phyloP scores from a whole-genome alignment of 2,888 invertebrate genomes.

The Himalopsyche japonica region DNA sequence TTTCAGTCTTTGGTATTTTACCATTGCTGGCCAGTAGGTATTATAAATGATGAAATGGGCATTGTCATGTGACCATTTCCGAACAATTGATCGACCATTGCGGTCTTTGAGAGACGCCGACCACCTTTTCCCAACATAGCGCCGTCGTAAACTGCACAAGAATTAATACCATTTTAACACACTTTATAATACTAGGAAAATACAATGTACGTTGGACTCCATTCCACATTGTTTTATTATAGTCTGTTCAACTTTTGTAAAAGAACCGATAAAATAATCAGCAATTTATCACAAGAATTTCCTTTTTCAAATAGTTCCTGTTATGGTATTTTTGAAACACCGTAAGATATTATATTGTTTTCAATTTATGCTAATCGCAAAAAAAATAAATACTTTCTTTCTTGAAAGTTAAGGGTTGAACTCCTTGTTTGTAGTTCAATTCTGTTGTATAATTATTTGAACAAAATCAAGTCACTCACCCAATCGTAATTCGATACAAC shows the following conservation, averaged over 20 bases:
- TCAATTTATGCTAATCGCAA: too few species aligned
- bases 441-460: too few species aligned
- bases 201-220: not conserved
- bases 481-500: too few species aligned
- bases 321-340: not conserved
- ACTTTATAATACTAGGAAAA: not conserved
- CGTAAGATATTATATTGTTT: too few species aligned
- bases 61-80: not conserved
- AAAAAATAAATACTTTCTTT: too few species aligned
- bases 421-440: too few species aligned
- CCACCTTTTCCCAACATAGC: not conserved
- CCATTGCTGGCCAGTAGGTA: not conserved
- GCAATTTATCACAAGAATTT: not conserved
- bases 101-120: constrained; percentile 12
- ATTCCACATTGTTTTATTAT: not conserved
- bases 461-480: too few species aligned
- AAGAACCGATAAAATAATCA: not conserved
- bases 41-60: not conserved
- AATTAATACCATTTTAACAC: not conserved
- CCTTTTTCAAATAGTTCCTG: not conserved
- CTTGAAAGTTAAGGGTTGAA: too few species aligned
- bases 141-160: not conserved
- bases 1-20: not conserved
- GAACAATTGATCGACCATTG: constrained; percentile 26
- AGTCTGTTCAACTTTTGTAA: not conserved